These are phyloP conservation scores for Rhinolophus sinicus DNA, from an alignment of 2,113 vertebrate genomes.

Conservation along the genomic window DNA sequence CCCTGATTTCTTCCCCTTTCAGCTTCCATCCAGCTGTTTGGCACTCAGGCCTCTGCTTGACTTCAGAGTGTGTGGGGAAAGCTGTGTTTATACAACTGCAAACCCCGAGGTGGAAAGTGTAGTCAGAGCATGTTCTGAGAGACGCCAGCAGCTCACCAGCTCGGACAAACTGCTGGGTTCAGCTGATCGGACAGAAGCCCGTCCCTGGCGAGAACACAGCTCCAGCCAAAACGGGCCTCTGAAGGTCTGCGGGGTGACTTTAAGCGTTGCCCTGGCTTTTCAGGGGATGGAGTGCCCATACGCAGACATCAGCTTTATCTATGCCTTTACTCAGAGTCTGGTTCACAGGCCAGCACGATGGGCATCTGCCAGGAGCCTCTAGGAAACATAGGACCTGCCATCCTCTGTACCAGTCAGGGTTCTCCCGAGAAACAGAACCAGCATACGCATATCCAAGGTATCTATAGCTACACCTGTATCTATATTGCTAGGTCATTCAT, in stretches of 20 bases:
- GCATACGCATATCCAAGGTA: rapidly evolving
- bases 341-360: neutral
- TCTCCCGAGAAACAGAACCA: neutral
- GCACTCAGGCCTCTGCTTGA: neutral
- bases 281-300: rapidly evolving
- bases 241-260: too few species aligned
- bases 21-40: conserved; percentile 41
- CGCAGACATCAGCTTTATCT: neutral
- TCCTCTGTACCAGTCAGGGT: neutral
- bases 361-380: neutral
- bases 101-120: neutral
- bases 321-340: neutral
- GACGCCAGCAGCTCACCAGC: neutral
- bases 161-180: neutral
- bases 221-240: neutral
- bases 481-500: neutral
- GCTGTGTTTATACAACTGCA: neutral
- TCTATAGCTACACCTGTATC: rapidly evolving
- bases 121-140: neutral
- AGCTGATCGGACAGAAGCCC: neutral
- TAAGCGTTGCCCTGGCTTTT: neutral
- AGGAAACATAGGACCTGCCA: neutral
- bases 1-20: neutral
- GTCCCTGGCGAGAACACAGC: neutral
- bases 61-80: neutral